A percentile compares a stretch with the other conserved stretches of the same genome.
phyloP scores from a whole-genome alignment of 2,888 invertebrate species.

The Cacoxenus indagator region DNA sequence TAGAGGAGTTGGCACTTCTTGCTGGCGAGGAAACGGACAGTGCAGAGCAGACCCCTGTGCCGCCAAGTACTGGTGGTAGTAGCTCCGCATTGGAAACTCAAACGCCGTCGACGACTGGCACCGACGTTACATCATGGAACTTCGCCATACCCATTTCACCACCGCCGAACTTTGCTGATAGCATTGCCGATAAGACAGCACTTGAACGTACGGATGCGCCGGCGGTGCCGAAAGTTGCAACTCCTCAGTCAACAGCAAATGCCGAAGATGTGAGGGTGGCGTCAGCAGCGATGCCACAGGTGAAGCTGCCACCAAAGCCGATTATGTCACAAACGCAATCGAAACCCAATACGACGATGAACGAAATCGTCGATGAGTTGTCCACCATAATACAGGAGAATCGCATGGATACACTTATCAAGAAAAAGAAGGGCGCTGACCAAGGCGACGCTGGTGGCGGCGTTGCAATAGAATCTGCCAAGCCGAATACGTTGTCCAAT shows the following conservation, averaged over 20 bases:
- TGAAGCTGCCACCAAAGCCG: neutral
- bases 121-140: constrained; percentile 62
- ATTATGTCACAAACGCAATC: neutral
- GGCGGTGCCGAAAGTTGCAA: neutral
- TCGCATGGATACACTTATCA: constrained; percentile 58
- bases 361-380: constrained; percentile 63
- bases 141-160: constrained; percentile 68
- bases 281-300: neutral
- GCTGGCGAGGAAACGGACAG: constrained; percentile 22
- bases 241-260: too few relatives aligned
- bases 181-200: neutral
- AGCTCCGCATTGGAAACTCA: neutral
- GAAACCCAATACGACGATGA: constrained; percentile 48
- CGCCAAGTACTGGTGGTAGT: constrained; percentile 14
- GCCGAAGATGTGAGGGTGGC: neutral
- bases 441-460: neutral
- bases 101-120: constrained; percentile 40
- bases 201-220: neutral
- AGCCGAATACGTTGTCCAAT: constrained; percentile 64
- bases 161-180: constrained; percentile 67
- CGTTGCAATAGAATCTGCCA: constrained; percentile 57
- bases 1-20: constrained; percentile 36
- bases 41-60: constrained; percentile 22
- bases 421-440: constrained; percentile 43
- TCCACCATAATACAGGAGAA: constrained; percentile 59